phyloP scores from a whole-genome alignment of 92 coral and sea anemone genomes.

The Paragorgia papillata region DNA sequence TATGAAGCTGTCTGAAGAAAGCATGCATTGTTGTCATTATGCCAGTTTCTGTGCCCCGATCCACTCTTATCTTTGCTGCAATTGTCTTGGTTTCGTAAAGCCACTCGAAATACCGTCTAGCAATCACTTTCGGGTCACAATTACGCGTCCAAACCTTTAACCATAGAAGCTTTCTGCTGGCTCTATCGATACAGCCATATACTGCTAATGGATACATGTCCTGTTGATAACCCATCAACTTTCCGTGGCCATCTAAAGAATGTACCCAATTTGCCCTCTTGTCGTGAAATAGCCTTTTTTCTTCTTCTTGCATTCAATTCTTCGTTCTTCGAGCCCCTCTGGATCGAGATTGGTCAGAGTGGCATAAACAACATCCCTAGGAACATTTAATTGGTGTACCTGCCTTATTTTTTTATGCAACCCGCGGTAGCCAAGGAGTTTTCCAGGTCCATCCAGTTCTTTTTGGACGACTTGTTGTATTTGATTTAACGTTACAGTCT shows the following conservation, averaged over 20 bases:
- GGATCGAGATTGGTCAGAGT: not conserved
- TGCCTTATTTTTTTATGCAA: conserved; percentile 4
- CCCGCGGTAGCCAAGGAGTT: conserved; percentile 5
- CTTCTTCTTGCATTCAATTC: not conserved
- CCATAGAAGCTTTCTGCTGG: too few relatives aligned
- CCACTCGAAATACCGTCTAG: not conserved
- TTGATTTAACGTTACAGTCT: not conserved
- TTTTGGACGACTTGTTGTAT: too few relatives aligned
- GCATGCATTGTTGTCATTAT: too few relatives aligned
- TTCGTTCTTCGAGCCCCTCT: conserved; percentile 11
- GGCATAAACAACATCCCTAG: conserved; percentile 3
- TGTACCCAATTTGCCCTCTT: too few relatives aligned
- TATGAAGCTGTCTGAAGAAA: too few relatives aligned
- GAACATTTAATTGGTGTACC: too few relatives aligned
- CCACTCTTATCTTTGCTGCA: too few relatives aligned
- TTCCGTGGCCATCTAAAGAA: conserved; percentile 17
- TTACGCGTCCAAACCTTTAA: too few relatives aligned
- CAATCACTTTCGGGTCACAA: not conserved
- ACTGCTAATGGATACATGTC: not conserved
- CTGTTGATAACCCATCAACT: not conserved
- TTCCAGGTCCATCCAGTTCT: too few relatives aligned
- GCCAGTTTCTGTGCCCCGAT: too few relatives aligned
- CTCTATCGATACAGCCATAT: too few relatives aligned
- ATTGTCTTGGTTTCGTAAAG: not conserved
- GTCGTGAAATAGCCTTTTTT: too few relatives aligned